Evolutionary conservation across 2,888 invertebrate species (phyloP).

Genomic region (Aleiodes alternator): DNA sequence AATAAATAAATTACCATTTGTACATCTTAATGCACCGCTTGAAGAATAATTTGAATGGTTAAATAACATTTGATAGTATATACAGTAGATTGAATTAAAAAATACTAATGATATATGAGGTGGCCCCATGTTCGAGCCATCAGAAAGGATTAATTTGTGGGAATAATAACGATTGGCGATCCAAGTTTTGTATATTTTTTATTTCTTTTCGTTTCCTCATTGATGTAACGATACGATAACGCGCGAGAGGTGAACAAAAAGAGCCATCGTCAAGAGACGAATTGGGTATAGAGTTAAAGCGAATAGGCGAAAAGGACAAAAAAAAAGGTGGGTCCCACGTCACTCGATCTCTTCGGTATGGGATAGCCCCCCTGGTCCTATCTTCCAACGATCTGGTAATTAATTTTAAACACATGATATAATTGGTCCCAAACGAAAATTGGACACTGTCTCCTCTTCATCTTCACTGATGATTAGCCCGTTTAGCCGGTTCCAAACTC

Average conservation of each 20-base stretch:
- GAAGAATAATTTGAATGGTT: background rate
- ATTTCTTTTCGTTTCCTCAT: background rate
- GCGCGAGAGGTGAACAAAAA: constrained; percentile 48
- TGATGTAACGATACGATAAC: constrained; percentile 57
- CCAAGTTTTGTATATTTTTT: constrained; percentile 50
- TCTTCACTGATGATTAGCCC: constrained; percentile 55
- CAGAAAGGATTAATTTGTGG: constrained; percentile 65
- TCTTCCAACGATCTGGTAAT: constrained; percentile 71
- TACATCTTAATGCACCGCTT: background rate
- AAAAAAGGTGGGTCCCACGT: constrained; percentile 52
- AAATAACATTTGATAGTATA: background rate
- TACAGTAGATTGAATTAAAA: background rate
- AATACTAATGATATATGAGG: constrained; percentile 43
- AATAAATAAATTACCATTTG: constrained; percentile 3
- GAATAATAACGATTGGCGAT: constrained; percentile 67
- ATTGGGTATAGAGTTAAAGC: constrained; percentile 42
- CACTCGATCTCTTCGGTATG: constrained; percentile 53
- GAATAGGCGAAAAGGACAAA: constrained; percentile 26
- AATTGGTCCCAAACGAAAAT: constrained; percentile 69
- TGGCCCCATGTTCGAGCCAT: constrained; percentile 53
- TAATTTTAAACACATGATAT: constrained; percentile 73
- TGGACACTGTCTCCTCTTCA: constrained; percentile 59
- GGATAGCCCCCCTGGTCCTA: constrained; percentile 55
- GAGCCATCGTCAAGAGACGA: constrained; percentile 51
- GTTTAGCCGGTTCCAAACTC: constrained; percentile 58